Evolutionary conservation across 2,113 vertebrate genomes (phyloP).

Genomic region (Nematolebias whitei): DNA sequence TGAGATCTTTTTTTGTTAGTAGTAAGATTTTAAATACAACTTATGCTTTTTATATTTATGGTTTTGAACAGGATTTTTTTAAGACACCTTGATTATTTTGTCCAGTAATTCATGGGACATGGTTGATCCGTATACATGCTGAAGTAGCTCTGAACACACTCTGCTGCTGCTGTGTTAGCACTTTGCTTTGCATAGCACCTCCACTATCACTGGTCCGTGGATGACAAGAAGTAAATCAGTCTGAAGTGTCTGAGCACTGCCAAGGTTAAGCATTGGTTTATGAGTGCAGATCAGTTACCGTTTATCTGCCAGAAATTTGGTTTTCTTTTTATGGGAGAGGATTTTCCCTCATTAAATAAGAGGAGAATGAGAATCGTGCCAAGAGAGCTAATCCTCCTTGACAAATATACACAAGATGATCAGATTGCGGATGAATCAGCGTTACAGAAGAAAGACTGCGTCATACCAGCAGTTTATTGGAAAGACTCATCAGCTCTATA

Average conservation of each 20-base stretch:
- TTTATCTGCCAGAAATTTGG: not conserved
- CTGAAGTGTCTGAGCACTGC: not conserved
- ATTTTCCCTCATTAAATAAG: not conserved
- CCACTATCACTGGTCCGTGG: not conserved
- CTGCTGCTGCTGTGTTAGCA: not conserved
- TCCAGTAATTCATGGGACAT: not conserved
- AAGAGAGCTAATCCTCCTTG: not conserved
- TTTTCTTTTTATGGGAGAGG: not conserved
- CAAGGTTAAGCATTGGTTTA: fast-evolving
- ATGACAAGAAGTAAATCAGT: not conserved
- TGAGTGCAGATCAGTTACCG: not conserved
- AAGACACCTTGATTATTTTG: not conserved
- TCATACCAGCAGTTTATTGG: not conserved
- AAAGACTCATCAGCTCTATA: not conserved
- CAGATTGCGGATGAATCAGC: not conserved
- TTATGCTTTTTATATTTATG: not conserved
- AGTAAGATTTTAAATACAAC: too few species aligned
- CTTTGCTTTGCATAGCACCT: not conserved
- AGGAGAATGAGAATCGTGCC: not conserved
- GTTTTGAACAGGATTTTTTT: not conserved
- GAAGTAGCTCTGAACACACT: not conserved
- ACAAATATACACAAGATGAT: not conserved
- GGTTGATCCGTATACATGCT: not conserved
- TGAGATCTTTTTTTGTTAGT: too few species aligned
- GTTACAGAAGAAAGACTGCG: not conserved